Conservation (phyloP, 1,140 invertebrate species). For the Tetragnatha versicolor region DNA sequence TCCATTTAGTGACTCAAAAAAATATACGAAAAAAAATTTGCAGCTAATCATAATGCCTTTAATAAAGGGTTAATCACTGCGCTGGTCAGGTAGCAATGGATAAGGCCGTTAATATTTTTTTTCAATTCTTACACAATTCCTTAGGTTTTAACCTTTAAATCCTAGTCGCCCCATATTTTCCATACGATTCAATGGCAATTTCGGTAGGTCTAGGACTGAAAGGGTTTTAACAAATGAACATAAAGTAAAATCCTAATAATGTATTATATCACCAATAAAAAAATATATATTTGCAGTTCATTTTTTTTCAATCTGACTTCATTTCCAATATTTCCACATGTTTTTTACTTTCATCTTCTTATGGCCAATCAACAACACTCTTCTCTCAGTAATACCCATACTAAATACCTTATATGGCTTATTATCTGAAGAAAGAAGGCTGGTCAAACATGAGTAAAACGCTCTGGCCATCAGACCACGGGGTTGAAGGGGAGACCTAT, state of each 20-base stretch:
- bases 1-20: too few relatives aligned
- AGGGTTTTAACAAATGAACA: too few relatives aligned
- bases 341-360: not conserved
- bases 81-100: too few relatives aligned
- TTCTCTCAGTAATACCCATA: not conserved
- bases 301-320: not conserved
- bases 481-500: slow-evolving; percentile 1
- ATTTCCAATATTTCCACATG: not conserved
- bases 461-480: slow-evolving; percentile 27
- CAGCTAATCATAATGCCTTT: too few relatives aligned
- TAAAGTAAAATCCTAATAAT: not conserved
- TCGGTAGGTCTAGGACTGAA: too few relatives aligned
- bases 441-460: slow-evolving; percentile 6
- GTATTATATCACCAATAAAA: not conserved
- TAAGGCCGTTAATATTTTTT: too few relatives aligned
- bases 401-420: slow-evolving; percentile 21
- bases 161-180: too few relatives aligned
- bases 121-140: too few relatives aligned
- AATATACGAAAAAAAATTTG: too few relatives aligned
- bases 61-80: too few relatives aligned
- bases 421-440: slow-evolving; percentile 2
- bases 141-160: too few relatives aligned
- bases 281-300: not conserved
- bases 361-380: not conserved
- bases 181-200: too few relatives aligned